phyloP scores from a whole-genome alignment of 2,113 vertebrate genomes.

The Eudyptes chrysolophus region DNA sequence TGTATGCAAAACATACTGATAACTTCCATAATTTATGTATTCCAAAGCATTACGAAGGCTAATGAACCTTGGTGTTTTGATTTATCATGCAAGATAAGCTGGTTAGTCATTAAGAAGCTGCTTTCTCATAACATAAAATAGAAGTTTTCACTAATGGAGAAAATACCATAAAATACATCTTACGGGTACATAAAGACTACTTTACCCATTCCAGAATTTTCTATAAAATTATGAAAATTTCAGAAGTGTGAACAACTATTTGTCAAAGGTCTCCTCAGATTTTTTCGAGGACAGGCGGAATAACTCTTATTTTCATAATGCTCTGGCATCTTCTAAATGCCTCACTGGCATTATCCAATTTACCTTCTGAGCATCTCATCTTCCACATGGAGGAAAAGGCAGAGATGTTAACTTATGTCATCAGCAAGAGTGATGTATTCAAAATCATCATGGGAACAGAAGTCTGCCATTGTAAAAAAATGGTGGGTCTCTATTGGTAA shows the following conservation, averaged over 20 bases:
- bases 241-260: neutral
- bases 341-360: neutral
- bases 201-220: neutral
- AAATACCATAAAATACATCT: neutral
- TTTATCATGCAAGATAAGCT: conserved; percentile 17
- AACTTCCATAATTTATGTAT: conserved; percentile 28
- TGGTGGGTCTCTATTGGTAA: neutral
- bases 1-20: conserved; percentile 37
- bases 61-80: conserved; percentile 52
- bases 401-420: neutral
- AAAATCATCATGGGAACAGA: neutral
- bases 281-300: neutral
- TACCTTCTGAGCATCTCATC: neutral
- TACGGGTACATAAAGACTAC: neutral
- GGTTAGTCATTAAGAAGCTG: neutral
- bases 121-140: neutral
- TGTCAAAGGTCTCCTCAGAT: neutral
- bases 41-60: conserved; percentile 9
- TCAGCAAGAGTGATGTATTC: neutral
- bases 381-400: neutral
- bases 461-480: neutral
- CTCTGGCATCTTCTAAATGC: neutral
- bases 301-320: neutral
- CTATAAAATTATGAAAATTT: neutral
- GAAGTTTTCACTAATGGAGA: neutral